Percentiles rank a stretch among this genome's conserved stretches.
phyloP scores from a whole-genome alignment of 2,888 invertebrate species.

The Xestia rhomboidea region DNA sequence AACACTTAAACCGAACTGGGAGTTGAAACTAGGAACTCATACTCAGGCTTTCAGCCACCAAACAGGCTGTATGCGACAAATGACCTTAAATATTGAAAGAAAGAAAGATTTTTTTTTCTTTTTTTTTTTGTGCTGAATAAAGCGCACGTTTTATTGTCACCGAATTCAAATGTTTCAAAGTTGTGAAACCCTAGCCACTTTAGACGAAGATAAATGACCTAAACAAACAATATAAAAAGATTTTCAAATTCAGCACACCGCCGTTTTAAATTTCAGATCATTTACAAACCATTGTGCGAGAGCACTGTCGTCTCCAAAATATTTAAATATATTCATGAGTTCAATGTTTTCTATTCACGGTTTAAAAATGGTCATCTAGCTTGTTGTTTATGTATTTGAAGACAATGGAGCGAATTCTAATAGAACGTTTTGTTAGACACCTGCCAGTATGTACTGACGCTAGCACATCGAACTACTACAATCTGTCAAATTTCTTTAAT shows the following conservation, averaged over 20 bases:
- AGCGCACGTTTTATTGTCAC: not conserved
- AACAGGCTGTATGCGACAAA: not conserved
- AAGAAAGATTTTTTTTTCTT: too few species aligned
- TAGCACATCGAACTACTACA: too few species aligned
- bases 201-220: slow-evolving; percentile 37
- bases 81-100: too few species aligned
- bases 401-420: slow-evolving; percentile 42
- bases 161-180: not conserved
- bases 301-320: slow-evolving; percentile 65
- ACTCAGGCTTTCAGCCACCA: not conserved
- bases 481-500: too few species aligned
- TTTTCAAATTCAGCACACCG: slow-evolving; percentile 50
- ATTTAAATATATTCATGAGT: slow-evolving; percentile 75
- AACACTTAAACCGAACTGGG: too few species aligned
- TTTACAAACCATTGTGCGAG: slow-evolving; percentile 67
- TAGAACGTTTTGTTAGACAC: slow-evolving; percentile 27
- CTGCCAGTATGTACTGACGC: slow-evolving; percentile 5
- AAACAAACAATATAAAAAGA: slow-evolving; percentile 43
- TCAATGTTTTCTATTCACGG: slow-evolving; percentile 67
- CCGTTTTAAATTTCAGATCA: slow-evolving; percentile 69
- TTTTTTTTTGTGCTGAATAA: too few species aligned
- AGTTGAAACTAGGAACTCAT: not conserved
- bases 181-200: slow-evolving; percentile 6
- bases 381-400: slow-evolving; percentile 49
- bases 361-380: slow-evolving; percentile 62